Conservation (phyloP, 2,888 invertebrate genomes). For the Catocala fraxini region DNA sequence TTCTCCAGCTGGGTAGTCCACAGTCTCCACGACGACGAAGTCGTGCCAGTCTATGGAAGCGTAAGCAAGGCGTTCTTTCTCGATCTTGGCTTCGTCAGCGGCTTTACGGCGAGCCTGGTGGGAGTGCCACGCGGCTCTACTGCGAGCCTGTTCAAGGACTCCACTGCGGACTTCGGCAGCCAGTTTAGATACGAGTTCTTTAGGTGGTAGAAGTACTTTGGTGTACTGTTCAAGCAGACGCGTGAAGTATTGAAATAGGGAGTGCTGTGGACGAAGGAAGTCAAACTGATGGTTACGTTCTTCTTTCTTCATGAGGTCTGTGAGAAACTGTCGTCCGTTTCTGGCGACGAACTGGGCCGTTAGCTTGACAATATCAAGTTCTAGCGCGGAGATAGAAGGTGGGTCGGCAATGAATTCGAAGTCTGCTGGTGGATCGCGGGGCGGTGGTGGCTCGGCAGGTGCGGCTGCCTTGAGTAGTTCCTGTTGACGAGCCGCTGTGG, state of each 20-base stretch:
- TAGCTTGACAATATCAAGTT: conserved; percentile 98
- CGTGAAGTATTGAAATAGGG: conserved; percentile 99
- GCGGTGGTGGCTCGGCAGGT: conserved; percentile 94
- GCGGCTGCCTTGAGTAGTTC: conserved; percentile 95
- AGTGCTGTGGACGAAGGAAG: conserved; percentile 99
- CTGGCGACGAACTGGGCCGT: conserved; percentile 99
- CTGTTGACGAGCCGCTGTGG: conserved; percentile 95
- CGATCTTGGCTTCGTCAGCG: conserved; percentile 97
- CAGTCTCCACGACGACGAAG: conserved; percentile 99
- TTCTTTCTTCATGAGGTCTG: conserved; percentile 99
- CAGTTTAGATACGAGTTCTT: conserved; percentile 94
- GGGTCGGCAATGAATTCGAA: conserved; percentile 99
- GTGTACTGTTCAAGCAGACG: conserved; percentile 99
- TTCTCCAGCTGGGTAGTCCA: conserved; percentile 99
- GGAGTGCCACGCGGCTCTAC: conserved; percentile 98
- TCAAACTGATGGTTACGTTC: conserved; percentile 99
- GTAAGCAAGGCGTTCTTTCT: conserved; percentile 97
- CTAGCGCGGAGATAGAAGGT: conserved; percentile 98
- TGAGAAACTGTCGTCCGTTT: conserved; percentile 99
- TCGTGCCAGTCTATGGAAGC: conserved; percentile 99
- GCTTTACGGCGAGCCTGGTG: conserved; percentile 97
- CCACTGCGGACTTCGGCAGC: conserved; percentile 92
- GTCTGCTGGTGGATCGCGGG: conserved; percentile 96
- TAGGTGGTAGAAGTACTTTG: conserved; percentile 98
- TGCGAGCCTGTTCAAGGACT: conserved; percentile 95